Conservation (phyloP, 2,797 vertebrate species). For the Etheostoma perlongum region DNA sequence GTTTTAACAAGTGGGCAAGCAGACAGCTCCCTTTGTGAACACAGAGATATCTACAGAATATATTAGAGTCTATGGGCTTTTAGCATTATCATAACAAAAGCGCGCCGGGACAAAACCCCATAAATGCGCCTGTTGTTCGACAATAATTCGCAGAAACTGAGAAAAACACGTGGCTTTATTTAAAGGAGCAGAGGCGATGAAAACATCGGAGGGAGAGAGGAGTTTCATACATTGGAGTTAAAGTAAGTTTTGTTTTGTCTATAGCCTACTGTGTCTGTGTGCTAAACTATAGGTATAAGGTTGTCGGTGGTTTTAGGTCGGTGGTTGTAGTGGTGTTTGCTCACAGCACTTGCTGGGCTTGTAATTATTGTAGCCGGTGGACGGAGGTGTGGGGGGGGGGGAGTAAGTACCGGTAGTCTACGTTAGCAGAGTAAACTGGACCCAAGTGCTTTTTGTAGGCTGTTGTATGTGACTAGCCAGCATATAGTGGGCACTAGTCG, state of each 20-base stretch:
- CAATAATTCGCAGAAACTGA: slow-evolving; percentile 30
- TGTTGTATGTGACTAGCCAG: neutral
- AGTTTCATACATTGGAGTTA: slow-evolving; percentile 53
- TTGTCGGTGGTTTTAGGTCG: neutral
- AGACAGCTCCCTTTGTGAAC: slow-evolving; percentile 42
- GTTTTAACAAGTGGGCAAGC: slow-evolving; percentile 27
- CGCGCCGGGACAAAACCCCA: slow-evolving; percentile 44
- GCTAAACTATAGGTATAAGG: neutral
- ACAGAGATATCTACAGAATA: slow-evolving; percentile 42
- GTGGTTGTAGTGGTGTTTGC: neutral
- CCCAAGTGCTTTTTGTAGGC: neutral
- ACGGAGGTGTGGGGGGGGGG: neutral
- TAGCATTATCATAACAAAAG: slow-evolving; percentile 77
- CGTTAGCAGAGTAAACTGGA: neutral
- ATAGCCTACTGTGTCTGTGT: neutral
- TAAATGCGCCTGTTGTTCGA: slow-evolving; percentile 48
- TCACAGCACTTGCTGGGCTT: neutral
- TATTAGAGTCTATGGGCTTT: slow-evolving; percentile 27
- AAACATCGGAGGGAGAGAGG: slow-evolving; percentile 31
- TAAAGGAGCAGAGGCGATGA: slow-evolving; percentile 70
- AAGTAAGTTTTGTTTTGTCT: slow-evolving; percentile 79
- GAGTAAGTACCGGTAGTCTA: neutral
- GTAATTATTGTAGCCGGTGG: slow-evolving; percentile 1
- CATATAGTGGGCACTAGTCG: neutral
- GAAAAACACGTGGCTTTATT: slow-evolving; percentile 73